phyloP scores from a whole-genome alignment of 2,797 vertebrate genomes.

The Pseudochirops cupreus region DNA sequence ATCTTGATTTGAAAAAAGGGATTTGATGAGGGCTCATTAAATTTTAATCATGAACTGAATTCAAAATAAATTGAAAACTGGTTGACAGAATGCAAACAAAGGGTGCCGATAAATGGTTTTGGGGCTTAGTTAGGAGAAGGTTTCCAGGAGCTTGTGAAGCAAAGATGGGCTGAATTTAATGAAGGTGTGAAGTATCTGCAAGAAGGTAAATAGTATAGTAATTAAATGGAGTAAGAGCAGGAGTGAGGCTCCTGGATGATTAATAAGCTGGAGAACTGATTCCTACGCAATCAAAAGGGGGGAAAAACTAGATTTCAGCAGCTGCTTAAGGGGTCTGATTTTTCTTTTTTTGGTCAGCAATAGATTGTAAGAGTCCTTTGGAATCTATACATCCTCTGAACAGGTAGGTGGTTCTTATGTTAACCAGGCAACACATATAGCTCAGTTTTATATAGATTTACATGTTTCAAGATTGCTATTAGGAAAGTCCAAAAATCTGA shows the following conservation, averaged over 20 bases:
- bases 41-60: slow-evolving; percentile 81
- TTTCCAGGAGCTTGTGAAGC: slow-evolving; percentile 66
- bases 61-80: slow-evolving; percentile 81
- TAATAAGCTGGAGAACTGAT: slow-evolving; percentile 52
- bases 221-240: slow-evolving; percentile 56
- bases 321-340: not conserved
- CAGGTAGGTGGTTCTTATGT: not conserved
- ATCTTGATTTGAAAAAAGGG: slow-evolving; percentile 70
- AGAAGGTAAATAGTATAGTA: slow-evolving; percentile 70
- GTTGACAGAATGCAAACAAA: slow-evolving; percentile 80
- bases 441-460: slow-evolving; percentile 42
- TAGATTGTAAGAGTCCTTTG: slow-evolving; percentile 29
- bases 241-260: slow-evolving; percentile 63
- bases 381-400: not conserved
- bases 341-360: slow-evolving; percentile 39
- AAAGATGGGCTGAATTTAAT: slow-evolving; percentile 69
- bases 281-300: slow-evolving; percentile 24
- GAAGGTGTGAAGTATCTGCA: slow-evolving; percentile 71
- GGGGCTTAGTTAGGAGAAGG: slow-evolving; percentile 34
- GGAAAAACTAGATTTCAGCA: slow-evolving; percentile 9
- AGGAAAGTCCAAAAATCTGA: slow-evolving; percentile 15
- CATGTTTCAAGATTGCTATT: slow-evolving; percentile 13
- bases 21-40: slow-evolving; percentile 82
- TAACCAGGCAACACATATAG: not conserved
- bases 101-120: slow-evolving; percentile 66